Base-by-base conservation (phyloP, 2,888 invertebrate species). In the Vannuccia rotundouncinata region DNA sequence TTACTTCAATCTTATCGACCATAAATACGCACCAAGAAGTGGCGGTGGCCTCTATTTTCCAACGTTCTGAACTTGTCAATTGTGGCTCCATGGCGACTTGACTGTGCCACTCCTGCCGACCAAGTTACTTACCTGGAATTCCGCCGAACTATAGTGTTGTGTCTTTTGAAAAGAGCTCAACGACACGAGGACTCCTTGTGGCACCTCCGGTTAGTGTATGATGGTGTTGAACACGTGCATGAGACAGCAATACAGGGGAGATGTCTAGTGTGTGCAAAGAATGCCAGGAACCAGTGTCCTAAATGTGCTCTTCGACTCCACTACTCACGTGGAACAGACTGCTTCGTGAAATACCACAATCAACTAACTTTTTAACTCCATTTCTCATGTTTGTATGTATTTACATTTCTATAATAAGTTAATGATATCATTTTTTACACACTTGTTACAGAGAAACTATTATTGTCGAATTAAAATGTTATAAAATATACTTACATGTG, bases 11-110 rank as follows among this genome's bases (percentile, higher is more conserved):
- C 29, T 25, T 76, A 76, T 76, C 77, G 77, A 29, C 77, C 77
- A 28, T 25, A 2, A n/a, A 76, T 76, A n/a, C 77, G 77, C n/a
- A 29, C 30, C n/a, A 76, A 76, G 31, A 76, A 76, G 77, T 76
- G 77, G 77, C 28, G 77, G 77, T 76, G 77, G 31, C 77, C 77
- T 25, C 77, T 31, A 17, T 76, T 76, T 76, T 25, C 77, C 2
- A 22, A 76, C 28, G 30, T 45, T 76, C 30, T 76, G 77, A 76
- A 76, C 22, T 29, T 28, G 29, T 31, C 31, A n/a, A 29, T 76
- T 22, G 28, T 45, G 28, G 77, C 30, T 31, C 2, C 30, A 28
- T 31, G 77, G 31, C 29, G 29, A 76, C 31, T 76, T n/a, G 5
- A 76, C 31, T 17, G 29, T 29, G 29, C 28, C 30, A n/a, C 22